Base-by-base conservation (phyloP, 2,888 invertebrate genomes). In the Heliconius hortense region DNA sequence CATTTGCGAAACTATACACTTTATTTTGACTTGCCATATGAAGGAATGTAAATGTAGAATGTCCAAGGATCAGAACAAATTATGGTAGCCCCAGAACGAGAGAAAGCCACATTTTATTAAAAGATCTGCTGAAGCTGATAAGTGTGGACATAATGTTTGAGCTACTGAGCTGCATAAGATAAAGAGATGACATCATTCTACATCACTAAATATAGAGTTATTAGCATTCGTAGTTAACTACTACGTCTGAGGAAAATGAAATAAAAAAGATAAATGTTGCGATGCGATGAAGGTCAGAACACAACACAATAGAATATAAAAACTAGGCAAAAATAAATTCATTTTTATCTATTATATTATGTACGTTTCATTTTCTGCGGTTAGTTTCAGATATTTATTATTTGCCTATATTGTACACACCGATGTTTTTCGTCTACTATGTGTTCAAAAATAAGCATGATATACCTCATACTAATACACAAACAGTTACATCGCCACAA, bases 41-140 rank as follows among this genome's bases (percentile, higher is more conserved):
- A 2, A 8, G 4, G 15, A 53, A 13, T 53, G 48, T 7, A 66
- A 48, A 68, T 53, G 18, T 21, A 28, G 5, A 7, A 43, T 13
- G 15, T 7, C 7, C 13, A 28, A 59, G 28, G 21, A 62, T 24
- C 48, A 5, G 15, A 24, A 15, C 35, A 53, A 11, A n/a, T 71
- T 18, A 28, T 59, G 28, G 11, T 69, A 53, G 53, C 31, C 35
- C 35, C 31, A 35, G 53, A n/a, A 71, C 18, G 21, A 71, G 64
- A 64, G 70, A 71, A 75, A 75, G 64, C 59, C n/a, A 18, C 13
- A 66, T 21, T 72, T 48, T 59, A 31, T 59, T n/a, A 72, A 66
- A 59, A 60, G 59, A 48, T 31, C 43, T 26, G 8, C n/a, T 39
- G 43, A 39, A 66, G 48, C 60, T 63, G 48, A 71, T 71, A 75